Conservation (phyloP, 2,888 invertebrate species). For the Aromia moschata region DNA sequence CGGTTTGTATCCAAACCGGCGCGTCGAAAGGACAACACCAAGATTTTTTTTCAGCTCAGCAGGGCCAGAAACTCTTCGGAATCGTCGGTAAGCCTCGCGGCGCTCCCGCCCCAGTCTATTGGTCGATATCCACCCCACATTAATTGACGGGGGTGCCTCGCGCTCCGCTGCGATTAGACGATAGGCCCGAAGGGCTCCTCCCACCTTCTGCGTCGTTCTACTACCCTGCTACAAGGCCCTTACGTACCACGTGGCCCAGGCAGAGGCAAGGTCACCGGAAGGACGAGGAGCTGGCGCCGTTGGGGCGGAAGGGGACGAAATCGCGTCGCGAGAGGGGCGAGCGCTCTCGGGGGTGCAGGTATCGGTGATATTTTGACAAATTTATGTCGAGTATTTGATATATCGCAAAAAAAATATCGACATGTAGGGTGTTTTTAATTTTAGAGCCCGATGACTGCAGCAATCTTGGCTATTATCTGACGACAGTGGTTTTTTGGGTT, state of each 20-base stretch:
- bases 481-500: too few relatives aligned
- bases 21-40: too few relatives aligned
- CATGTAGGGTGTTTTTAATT: too few relatives aligned
- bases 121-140: constrained; percentile 42
- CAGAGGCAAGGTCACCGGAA: constrained; percentile 47
- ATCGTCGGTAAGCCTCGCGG: too few relatives aligned
- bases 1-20: too few relatives aligned
- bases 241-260: constrained; percentile 54
- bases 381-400: too few relatives aligned
- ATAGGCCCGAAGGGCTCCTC: constrained; percentile 51
- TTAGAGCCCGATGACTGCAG: too few relatives aligned
- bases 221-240: constrained; percentile 55
- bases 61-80: too few relatives aligned
- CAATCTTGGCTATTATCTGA: too few relatives aligned
- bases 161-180: constrained; percentile 41
- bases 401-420: too few relatives aligned
- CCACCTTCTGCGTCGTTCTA: constrained; percentile 49
- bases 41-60: too few relatives aligned
- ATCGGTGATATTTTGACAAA: too few relatives aligned
- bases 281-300: not conserved
- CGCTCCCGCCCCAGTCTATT: constrained; percentile 33
- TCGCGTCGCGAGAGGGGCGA: not conserved
- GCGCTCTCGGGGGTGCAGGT: not conserved
- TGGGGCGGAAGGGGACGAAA: not conserved
- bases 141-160: constrained; percentile 42